Evolutionary conservation across 2,888 invertebrate genomes (phyloP).

Genomic region (Bimastos eiseni): DNA sequence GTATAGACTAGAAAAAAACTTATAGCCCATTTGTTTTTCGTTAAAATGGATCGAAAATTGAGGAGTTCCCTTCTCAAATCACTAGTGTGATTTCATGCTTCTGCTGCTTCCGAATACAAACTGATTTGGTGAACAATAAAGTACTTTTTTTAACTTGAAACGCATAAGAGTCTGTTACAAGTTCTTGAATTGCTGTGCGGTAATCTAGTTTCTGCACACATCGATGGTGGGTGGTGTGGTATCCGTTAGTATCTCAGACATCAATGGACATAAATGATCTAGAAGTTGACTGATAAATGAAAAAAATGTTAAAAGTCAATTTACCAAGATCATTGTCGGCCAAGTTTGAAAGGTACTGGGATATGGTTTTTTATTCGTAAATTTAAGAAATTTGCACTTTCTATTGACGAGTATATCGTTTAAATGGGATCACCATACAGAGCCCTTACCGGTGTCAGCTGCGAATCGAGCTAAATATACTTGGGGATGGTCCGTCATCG

Average conservation of each 20-base stretch:
- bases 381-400: neutral
- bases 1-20: neutral
- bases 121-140: no score
- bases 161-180: neutral
- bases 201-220: neutral
- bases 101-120: no score
- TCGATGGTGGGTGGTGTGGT: no score
- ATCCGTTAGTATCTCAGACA: no score
- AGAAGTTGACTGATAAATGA: neutral
- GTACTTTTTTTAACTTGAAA: neutral
- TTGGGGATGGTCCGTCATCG: neutral
- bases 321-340: neutral
- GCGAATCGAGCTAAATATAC: neutral
- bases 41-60: no score
- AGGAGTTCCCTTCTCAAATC: no score
- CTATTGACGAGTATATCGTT: neutral
- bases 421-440: neutral
- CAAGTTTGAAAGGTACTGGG: neutral
- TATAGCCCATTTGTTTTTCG: neutral
- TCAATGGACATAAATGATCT: no score
- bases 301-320: neutral
- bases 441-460: neutral
- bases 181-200: neutral
- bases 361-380: neutral
- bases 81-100: no score